Conservation (phyloP, 2,113 vertebrate genomes). For the Gadus chalcogrammus region DNA sequence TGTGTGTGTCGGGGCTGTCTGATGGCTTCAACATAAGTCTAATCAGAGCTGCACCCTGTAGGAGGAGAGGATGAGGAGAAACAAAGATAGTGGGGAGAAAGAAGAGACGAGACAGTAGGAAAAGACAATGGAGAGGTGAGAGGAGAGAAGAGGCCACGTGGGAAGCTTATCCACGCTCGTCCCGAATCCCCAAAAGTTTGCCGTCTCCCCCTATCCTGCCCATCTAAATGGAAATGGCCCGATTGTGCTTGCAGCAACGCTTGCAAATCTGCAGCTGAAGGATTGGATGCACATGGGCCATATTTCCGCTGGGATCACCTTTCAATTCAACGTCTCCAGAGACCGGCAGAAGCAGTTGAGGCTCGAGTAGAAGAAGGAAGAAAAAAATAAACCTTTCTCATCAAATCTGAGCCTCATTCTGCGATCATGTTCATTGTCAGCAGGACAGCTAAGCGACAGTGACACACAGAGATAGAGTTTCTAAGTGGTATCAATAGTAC, state of each 20-base stretch:
- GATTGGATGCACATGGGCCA: slow-evolving; percentile 43
- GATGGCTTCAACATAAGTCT: not conserved
- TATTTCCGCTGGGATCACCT: slow-evolving; percentile 42
- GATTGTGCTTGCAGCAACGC: slow-evolving; percentile 19
- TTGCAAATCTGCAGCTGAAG: slow-evolving; percentile 46
- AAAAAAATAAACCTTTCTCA: not conserved
- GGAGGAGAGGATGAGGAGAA: not conserved
- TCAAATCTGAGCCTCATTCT: slow-evolving; percentile 12
- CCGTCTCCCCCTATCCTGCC: slow-evolving; percentile 16
- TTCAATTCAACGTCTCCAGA: not conserved
- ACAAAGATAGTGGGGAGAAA: not conserved
- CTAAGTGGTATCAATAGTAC: slow-evolving; percentile 40
- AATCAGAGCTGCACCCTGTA: slow-evolving; percentile 29
- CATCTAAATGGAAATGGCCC: slow-evolving; percentile 61
- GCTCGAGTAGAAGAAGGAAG: too few relatives aligned
- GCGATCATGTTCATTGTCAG: slow-evolving; percentile 7
- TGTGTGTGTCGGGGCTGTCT: too few relatives aligned
- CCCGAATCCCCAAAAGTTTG: slow-evolving; percentile 32
- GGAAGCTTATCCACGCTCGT: slow-evolving; percentile 38
- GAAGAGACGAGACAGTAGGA: not conserved
- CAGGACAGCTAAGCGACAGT: slow-evolving; percentile 10
- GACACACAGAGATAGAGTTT: slow-evolving; percentile 18
- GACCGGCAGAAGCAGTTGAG: not conserved
- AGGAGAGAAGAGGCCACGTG: slow-evolving; percentile 24
- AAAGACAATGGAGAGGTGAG: slow-evolving; percentile 1